A percentile compares a stretch with the other conserved stretches of the same genome.
phyloP scores from a whole-genome alignment of 2,797 vertebrate genomes.

The Gallinago stenura region DNA sequence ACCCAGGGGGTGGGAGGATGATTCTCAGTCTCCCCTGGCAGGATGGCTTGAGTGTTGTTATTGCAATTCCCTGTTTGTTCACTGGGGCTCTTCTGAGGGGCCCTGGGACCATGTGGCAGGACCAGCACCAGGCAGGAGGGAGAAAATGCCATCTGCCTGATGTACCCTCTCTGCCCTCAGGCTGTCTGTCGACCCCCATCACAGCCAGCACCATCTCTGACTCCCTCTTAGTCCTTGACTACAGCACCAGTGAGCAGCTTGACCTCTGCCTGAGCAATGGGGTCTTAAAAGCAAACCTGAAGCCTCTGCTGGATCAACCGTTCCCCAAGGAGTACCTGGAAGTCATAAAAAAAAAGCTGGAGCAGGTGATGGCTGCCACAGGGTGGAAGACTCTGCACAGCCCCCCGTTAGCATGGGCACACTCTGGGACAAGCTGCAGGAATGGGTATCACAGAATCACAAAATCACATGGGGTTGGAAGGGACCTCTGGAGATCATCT shows the following conservation, averaged over 20 bases:
- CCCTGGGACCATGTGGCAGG: neutral
- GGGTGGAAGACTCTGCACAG: rapidly evolving
- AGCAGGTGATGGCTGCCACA: slow-evolving; percentile 40
- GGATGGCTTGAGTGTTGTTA: rapidly evolving
- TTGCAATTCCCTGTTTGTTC: neutral
- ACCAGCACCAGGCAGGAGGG: neutral
- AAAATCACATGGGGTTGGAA: too few relatives aligned
- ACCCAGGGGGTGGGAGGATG: rapidly evolving
- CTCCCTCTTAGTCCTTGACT: rapidly evolving
- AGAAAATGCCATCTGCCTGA: rapidly evolving
- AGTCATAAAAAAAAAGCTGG: slow-evolving; percentile 65
- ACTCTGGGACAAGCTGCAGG: rapidly evolving
- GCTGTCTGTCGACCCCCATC: neutral
- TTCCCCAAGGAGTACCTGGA: rapidly evolving
- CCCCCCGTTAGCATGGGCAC: rapidly evolving
- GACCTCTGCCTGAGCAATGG: slow-evolving; percentile 50
- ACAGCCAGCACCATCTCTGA: neutral
- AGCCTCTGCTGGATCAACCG: neutral
- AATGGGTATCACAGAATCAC: too few relatives aligned
- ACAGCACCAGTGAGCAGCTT: neutral
- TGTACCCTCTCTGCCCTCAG: neutral
- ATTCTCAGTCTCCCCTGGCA: rapidly evolving
- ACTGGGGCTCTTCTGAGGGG: neutral
- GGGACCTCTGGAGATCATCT: too few relatives aligned
- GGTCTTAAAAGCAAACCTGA: slow-evolving; percentile 53